Evolutionary conservation across 2,113 vertebrate genomes (phyloP), one percentile per base, ranked within the genome.

Genomic region (Eublepharis macularius): DNA sequence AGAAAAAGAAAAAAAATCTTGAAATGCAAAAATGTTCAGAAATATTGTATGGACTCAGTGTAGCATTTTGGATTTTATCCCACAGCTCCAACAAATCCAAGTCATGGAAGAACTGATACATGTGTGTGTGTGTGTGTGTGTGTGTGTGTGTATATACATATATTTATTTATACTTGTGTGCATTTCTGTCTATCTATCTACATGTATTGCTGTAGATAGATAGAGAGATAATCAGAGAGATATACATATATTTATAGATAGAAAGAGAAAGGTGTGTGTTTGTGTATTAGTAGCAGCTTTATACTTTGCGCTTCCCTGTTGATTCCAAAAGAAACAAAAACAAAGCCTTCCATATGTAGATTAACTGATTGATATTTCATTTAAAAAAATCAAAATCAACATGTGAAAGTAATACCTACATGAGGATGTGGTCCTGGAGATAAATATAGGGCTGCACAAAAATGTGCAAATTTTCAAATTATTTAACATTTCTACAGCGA

Each of bases 301-400:
- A 99, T 99, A 99, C 98, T 99, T 98, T 99, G 98, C 98, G 97
- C 98, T 96, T 98, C 98, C 98, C 98, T 99, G 98, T 99, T 99
- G 98, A 99, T 99, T 99, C 98, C 96, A 96, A 98, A 97, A 94
- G 82, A 93, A 95, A 94, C 84, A 39, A 76, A 91, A 94, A 63
- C 69, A 86, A 93, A 93, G 96, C 94, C 68, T 80, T 95, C 95
- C 96, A 96, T 93, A 95, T 95, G 96, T 96, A 95, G 82, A 95
- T 96, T 93, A 93, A 92, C 94, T 95, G 92, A 96, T 96, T 96
- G 95, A 93, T 95, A 94, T 95, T 93, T 97, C 93, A 94, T 93
- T 91, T 92, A 95, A 94, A 93, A 89, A 95, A 96, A 94, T 89
- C 85, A 81, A 90, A 94, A 96, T 88, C 92, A 77, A 96, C 94